These are phyloP conservation scores for Thaumatotibia leucotreta DNA, from an alignment of 1,140 invertebrate genomes.

Conservation along the genomic window DNA sequence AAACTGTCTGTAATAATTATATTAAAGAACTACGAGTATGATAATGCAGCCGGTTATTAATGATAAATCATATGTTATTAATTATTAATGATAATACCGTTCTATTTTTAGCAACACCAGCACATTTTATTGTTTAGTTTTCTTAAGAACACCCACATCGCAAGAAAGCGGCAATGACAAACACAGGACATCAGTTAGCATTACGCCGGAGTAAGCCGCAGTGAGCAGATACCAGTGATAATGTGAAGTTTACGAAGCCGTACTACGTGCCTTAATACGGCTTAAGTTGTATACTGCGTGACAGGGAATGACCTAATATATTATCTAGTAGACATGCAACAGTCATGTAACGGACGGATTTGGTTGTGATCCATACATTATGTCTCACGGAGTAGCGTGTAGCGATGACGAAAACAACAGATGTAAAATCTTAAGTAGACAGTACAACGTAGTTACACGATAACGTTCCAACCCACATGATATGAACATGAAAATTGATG, in stretches of 20 bases:
- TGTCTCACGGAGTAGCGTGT: too few relatives aligned
- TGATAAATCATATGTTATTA: too few relatives aligned
- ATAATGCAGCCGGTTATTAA: too few relatives aligned
- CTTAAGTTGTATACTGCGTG: background rate
- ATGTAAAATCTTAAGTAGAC: too few relatives aligned
- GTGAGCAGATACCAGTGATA: background rate
- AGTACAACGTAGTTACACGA: too few relatives aligned
- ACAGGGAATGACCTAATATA: background rate
- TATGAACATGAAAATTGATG: too few relatives aligned
- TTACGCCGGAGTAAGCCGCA: background rate
- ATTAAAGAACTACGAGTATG: too few relatives aligned
- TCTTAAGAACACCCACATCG: background rate
- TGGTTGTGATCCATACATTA: background rate
- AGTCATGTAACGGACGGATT: background rate
- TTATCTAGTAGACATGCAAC: background rate
- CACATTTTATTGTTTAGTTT: background rate
- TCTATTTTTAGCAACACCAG: background rate
- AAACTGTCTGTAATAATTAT: too few relatives aligned
- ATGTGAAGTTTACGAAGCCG: background rate
- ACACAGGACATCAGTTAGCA: background rate
- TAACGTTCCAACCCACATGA: too few relatives aligned
- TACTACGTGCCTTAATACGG: background rate
- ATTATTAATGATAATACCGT: too few relatives aligned
- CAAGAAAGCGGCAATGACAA: background rate
- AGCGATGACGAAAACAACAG: too few relatives aligned